phyloP scores from a whole-genome alignment of 2,888 invertebrate species.

The Glomeris marginata region DNA sequence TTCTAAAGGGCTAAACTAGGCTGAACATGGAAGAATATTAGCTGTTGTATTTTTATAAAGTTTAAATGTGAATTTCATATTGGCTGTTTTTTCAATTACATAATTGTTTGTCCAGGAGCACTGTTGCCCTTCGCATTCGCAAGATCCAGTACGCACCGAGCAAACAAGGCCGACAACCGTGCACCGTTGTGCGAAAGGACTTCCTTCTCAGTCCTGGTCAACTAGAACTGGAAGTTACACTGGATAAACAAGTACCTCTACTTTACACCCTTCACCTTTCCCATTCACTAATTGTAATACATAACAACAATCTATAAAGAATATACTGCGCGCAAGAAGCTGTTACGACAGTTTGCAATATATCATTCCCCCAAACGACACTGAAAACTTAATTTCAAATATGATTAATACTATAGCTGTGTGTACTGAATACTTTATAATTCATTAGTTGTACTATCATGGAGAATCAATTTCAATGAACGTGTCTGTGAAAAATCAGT shows the following conservation, averaged over 20 bases:
- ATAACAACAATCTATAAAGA: too few species aligned
- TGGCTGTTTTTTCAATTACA: too few species aligned
- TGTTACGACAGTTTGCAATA: too few species aligned
- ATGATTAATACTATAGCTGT: background rate
- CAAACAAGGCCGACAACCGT: constrained; percentile 79
- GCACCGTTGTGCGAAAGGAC: constrained; percentile 85
- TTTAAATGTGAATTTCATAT: too few species aligned
- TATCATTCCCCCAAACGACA: too few species aligned
- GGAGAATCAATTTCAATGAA: constrained; percentile 82
- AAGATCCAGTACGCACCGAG: constrained; percentile 86
- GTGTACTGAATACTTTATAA: constrained; percentile 7
- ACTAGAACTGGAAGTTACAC: constrained; percentile 78
- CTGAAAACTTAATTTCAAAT: background rate
- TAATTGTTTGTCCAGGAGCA: constrained; percentile 48
- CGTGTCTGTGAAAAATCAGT: constrained; percentile 79
- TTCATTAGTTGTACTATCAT: constrained; percentile 61
- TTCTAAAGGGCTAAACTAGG: too few species aligned
- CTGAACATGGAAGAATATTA: too few species aligned
- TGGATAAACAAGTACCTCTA: constrained; percentile 65
- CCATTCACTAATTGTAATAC: too few species aligned
- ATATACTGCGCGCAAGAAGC: too few species aligned
- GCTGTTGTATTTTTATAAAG: too few species aligned
- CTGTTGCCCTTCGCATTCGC: constrained; percentile 72
- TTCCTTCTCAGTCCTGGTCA: constrained; percentile 90
- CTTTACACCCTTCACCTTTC: too few species aligned